Conservation (phyloP, 2,888 invertebrate species). For the Orthonevra nobilis region DNA sequence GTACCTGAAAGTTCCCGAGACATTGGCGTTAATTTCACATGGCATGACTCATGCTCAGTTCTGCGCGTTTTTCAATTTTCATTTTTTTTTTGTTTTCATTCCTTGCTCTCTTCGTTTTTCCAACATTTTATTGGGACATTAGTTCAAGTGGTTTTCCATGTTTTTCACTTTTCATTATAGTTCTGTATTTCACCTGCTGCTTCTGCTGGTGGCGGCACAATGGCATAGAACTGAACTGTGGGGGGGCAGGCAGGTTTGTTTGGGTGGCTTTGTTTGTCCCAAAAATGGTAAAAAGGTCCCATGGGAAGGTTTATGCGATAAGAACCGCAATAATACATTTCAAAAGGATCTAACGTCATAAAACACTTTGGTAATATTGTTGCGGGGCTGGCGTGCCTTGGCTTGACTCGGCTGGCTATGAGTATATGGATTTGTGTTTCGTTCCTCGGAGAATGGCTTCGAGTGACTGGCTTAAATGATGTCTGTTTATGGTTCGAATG, state of each 20-base stretch:
- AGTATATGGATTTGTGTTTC: slow-evolving; percentile 34
- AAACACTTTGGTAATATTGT: slow-evolving; percentile 43
- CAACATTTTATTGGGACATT: slow-evolving; percentile 66
- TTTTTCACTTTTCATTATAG: slow-evolving; percentile 65
- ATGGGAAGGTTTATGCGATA: slow-evolving; percentile 51
- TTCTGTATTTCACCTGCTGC: slow-evolving; percentile 31
- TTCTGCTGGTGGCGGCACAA: not conserved
- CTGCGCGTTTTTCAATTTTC: slow-evolving; percentile 39
- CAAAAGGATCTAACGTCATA: slow-evolving; percentile 54
- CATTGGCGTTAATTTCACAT: slow-evolving; percentile 25
- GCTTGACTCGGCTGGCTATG: no score
- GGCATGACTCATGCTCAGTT: slow-evolving; percentile 53
- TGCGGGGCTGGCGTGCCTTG: slow-evolving; percentile 3
- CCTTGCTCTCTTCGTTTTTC: not conserved
- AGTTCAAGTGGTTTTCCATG: slow-evolving; percentile 70
- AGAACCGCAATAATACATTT: slow-evolving; percentile 52
- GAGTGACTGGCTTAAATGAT: slow-evolving; percentile 33
- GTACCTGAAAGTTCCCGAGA: slow-evolving; percentile 56
- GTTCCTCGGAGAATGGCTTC: slow-evolving; percentile 19
- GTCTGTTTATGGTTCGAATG: slow-evolving; percentile 32
- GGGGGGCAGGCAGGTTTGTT: slow-evolving; percentile 2
- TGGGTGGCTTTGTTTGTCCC: slow-evolving; percentile 47
- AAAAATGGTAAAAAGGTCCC: slow-evolving; percentile 47
- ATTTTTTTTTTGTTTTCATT: not conserved
- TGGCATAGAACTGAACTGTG: slow-evolving; percentile 5